A percentile compares a stretch with the other conserved stretches of the same genome.
Evolutionary conservation across 2,113 vertebrate species (phyloP).

Genomic region (Ptychochromis oligacanthus): DNA sequence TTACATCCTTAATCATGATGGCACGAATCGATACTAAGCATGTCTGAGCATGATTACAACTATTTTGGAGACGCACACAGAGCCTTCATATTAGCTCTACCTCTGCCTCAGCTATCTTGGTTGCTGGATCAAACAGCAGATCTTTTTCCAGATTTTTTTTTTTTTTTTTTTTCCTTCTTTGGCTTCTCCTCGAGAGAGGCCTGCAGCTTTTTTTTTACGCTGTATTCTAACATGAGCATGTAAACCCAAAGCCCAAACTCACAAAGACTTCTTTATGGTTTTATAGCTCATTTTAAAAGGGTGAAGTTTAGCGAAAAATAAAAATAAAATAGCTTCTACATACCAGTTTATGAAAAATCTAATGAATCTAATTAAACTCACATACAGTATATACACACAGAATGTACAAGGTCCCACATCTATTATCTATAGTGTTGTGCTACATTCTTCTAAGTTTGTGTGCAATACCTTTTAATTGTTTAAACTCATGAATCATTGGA

Average conservation of each 20-base stretch:
- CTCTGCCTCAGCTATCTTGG: background rate
- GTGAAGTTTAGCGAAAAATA: background rate
- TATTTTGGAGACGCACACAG: background rate
- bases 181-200: too few relatives aligned
- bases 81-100: slow-evolving; percentile 1
- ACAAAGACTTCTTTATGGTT: background rate
- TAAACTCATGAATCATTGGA: background rate
- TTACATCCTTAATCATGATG: slow-evolving; percentile 6
- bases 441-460: background rate
- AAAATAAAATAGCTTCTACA: background rate
- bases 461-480: background rate
- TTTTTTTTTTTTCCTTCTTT: background rate
- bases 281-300: background rate
- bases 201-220: background rate
- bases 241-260: too few relatives aligned
- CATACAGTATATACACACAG: background rate
- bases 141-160: background rate
- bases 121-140: background rate
- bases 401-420: background rate
- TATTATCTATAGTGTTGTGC: background rate
- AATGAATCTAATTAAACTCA: background rate
- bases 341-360: background rate
- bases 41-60: slow-evolving; percentile 19
- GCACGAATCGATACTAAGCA: slow-evolving; percentile 50
- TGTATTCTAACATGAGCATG: background rate